These are phyloP conservation scores for Echeneis naucrates DNA, from an alignment of 2,797 vertebrate genomes.

Conservation along the genomic window DNA sequence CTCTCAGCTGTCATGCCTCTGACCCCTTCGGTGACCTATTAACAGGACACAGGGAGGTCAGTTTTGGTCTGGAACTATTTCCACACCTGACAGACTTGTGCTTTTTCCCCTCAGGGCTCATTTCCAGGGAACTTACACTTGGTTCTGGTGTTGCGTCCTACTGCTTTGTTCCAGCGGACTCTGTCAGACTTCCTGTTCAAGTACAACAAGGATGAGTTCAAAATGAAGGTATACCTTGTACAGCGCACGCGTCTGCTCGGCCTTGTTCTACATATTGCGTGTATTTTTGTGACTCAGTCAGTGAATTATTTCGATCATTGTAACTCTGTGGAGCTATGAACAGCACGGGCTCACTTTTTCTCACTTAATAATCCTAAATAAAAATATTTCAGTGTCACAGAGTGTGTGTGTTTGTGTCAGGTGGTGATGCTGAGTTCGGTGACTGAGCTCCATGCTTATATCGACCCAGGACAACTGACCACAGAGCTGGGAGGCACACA, in stretches of 20 bases:
- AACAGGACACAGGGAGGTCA: background rate
- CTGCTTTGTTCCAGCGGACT: conserved; percentile 90
- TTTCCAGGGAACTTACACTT: conserved; percentile 93
- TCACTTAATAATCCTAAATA: background rate
- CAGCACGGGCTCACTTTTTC: background rate
- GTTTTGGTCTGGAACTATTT: background rate
- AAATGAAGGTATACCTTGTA: conserved; percentile 90
- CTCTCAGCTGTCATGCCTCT: too few relatives aligned
- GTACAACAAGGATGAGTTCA: conserved; percentile 95
- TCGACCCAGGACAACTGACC: conserved; percentile 92
- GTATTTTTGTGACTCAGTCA: background rate
- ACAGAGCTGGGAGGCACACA: conserved; percentile 92
- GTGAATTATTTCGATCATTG: background rate
- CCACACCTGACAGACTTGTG: background rate
- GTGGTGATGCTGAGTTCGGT: conserved; percentile 97
- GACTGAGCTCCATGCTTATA: conserved; percentile 91
- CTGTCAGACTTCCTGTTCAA: conserved; percentile 93
- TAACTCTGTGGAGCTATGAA: background rate
- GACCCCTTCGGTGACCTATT: background rate
- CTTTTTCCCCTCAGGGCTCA: conserved; percentile 83
- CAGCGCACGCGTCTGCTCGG: background rate
- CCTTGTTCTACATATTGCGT: background rate
- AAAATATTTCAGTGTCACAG: background rate
- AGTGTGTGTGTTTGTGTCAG: conserved; percentile 71
- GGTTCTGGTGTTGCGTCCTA: conserved; percentile 93